A percentile compares a stretch with the other conserved stretches of the same genome.
phyloP scores from a whole-genome alignment of 2,888 invertebrate species.

The Yponomeuta cagnagella region DNA sequence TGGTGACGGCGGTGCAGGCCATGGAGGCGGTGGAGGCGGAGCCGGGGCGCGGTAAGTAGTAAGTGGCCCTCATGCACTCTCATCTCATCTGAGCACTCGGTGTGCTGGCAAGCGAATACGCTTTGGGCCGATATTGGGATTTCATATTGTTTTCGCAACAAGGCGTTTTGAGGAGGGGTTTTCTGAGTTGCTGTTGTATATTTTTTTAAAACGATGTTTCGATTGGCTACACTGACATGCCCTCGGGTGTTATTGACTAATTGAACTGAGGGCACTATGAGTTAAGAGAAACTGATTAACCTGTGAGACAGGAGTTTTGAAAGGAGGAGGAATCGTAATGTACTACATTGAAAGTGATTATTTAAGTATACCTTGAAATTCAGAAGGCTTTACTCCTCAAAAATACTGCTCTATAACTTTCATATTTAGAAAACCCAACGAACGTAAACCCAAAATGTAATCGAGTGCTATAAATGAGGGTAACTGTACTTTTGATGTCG shows the following conservation, averaged over 20 bases:
- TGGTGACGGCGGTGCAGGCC: slow-evolving; percentile 80
- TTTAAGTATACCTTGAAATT: too few relatives aligned
- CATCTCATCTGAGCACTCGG: slow-evolving; percentile 62
- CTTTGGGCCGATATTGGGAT: slow-evolving; percentile 16
- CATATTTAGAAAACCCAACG: too few relatives aligned
- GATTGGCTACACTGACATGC: too few relatives aligned
- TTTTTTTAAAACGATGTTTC: not conserved
- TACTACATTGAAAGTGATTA: too few relatives aligned
- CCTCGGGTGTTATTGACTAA: too few relatives aligned
- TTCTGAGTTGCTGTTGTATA: not conserved
- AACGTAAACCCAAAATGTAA: not conserved
- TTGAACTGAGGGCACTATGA: too few relatives aligned
- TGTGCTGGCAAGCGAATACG: slow-evolving; percentile 35
- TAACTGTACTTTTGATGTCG: not conserved
- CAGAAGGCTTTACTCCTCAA: too few relatives aligned
- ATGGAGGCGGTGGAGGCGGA: slow-evolving; percentile 78
- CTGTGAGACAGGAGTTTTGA: too few relatives aligned
- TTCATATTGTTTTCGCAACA: not conserved
- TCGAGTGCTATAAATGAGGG: slow-evolving; percentile 2
- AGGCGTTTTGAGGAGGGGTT: not conserved
- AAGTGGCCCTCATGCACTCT: slow-evolving; percentile 78
- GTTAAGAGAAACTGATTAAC: too few relatives aligned
- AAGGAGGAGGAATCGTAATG: too few relatives aligned
- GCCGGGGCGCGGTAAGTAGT: slow-evolving; percentile 89
- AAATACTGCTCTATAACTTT: too few relatives aligned